These are phyloP conservation scores for Drosophila maculinotata DNA, from an alignment of 2,888 invertebrate genomes.

Conservation along the genomic window DNA sequence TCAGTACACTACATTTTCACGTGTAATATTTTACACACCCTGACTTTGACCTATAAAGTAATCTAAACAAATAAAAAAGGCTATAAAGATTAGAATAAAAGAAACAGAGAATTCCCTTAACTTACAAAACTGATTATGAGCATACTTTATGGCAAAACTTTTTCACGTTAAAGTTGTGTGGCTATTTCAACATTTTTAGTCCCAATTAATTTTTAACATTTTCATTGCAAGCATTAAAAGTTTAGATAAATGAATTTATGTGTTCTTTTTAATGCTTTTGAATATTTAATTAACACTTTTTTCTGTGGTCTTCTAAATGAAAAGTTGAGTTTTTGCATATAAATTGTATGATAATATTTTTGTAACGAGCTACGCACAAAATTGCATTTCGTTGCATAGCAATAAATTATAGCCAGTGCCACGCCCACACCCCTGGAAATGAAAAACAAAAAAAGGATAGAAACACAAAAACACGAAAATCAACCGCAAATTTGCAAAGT, in stretches of 20 bases:
- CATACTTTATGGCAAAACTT: background rate
- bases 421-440: conserved; percentile 3
- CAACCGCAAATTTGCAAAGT: conserved; percentile 27
- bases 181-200: background rate
- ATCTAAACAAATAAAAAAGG: conserved; percentile 1
- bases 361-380: conserved; percentile 1
- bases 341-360: conserved; percentile 28
- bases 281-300: conserved; percentile 9
- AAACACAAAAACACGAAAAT: conserved; percentile 3
- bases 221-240: conserved; percentile 21
- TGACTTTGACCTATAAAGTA: conserved; percentile 31
- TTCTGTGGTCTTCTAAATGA: conserved; percentile 15
- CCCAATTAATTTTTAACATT: conserved; percentile 27
- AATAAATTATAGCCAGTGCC: conserved; percentile 19
- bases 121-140: background rate
- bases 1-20: background rate
- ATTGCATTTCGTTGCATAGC: conserved; percentile 5
- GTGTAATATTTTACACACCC: background rate
- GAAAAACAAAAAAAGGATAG: too few species aligned
- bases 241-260: conserved; percentile 7
- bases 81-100: conserved; percentile 13
- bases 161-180: background rate
- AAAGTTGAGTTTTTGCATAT: conserved; percentile 8
- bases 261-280: background rate
- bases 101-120: background rate